Evolutionary conservation across 1,140 invertebrate genomes (phyloP).

Genomic region (Drosophila subobscura): DNA sequence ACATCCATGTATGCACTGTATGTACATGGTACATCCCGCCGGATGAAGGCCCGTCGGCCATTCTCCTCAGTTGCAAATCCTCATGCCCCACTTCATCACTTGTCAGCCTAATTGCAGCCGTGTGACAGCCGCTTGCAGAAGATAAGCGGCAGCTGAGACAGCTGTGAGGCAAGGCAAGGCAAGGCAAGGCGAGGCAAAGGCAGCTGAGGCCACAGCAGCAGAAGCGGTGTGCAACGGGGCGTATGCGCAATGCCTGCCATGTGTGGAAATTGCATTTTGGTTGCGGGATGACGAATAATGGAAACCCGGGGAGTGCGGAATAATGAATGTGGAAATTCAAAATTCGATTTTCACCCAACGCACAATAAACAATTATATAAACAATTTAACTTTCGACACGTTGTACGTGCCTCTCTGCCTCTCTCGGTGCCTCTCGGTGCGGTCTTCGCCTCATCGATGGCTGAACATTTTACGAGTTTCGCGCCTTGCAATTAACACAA

Average conservation of each 20-base stretch:
- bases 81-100: slow-evolving; percentile 58
- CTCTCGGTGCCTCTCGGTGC: background rate
- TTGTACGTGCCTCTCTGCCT: slow-evolving; percentile 22
- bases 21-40: slow-evolving; percentile 37
- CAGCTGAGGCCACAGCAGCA: slow-evolving; percentile 24
- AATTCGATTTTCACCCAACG: slow-evolving; percentile 31
- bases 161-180: no score
- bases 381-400: slow-evolving; percentile 43
- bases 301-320: slow-evolving; percentile 7
- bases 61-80: background rate
- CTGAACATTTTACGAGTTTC: slow-evolving; percentile 51
- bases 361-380: slow-evolving; percentile 37
- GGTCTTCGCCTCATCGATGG: slow-evolving; percentile 29
- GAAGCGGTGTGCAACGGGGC: slow-evolving; percentile 19
- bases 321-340: slow-evolving; percentile 25
- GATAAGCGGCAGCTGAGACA: slow-evolving; percentile 33
- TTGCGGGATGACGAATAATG: slow-evolving; percentile 16
- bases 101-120: slow-evolving; percentile 71
- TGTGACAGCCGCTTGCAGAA: slow-evolving; percentile 39
- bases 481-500: slow-evolving; percentile 68
- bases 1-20: no score
- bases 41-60: slow-evolving; percentile 54
- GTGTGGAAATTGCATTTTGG: slow-evolving; percentile 38
- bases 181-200: background rate
- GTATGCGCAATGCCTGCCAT: slow-evolving; percentile 49